Evolutionary conservation across 2,888 invertebrate genomes (phyloP).

Genomic region (Synanthedon vespiformis): DNA sequence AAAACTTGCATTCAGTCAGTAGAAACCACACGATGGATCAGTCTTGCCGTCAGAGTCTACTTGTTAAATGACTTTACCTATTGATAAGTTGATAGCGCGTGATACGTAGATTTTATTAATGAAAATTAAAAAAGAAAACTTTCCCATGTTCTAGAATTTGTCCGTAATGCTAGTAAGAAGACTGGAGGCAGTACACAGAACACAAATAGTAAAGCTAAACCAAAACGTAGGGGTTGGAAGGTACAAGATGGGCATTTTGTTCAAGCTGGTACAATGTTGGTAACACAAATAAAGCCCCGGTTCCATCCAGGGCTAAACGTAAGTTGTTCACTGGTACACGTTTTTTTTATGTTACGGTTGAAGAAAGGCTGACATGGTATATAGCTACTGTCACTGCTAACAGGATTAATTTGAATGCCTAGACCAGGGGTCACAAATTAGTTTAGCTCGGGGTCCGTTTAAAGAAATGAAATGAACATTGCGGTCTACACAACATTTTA

Average conservation of each 20-base stretch:
- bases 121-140: background rate
- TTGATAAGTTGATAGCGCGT: background rate
- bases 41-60: too few species aligned
- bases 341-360: constrained; percentile 76
- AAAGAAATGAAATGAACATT: too few species aligned
- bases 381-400: too few species aligned
- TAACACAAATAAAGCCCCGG: constrained; percentile 74
- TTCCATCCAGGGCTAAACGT: constrained; percentile 88
- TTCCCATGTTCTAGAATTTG: constrained; percentile 29
- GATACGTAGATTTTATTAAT: background rate
- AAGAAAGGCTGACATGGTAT: constrained; percentile 16
- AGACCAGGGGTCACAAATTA: too few species aligned
- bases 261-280: constrained; percentile 75
- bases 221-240: constrained; percentile 84
- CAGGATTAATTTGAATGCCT: too few species aligned
- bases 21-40: too few species aligned
- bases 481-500: too few species aligned
- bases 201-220: constrained; percentile 73
- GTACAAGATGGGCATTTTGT: constrained; percentile 79
- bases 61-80: too few species aligned
- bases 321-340: constrained; percentile 17
- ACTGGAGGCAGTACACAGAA: constrained; percentile 79
- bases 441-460: too few species aligned
- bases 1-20: too few species aligned
- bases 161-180: constrained; percentile 80